phyloP scores from a whole-genome alignment of 2,888 invertebrate species.

The Actias luna region DNA sequence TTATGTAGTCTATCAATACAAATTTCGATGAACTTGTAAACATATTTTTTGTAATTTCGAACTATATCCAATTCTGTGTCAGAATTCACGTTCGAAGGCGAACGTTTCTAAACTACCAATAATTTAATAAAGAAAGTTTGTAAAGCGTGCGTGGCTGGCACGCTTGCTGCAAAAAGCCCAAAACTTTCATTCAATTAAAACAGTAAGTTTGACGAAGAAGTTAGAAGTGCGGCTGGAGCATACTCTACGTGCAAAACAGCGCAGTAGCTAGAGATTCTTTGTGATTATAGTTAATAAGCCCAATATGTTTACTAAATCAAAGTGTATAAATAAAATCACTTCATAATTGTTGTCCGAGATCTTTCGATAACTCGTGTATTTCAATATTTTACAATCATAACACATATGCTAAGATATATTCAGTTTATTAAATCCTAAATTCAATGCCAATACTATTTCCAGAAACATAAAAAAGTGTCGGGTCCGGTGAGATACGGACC shows the following conservation, averaged over 20 bases:
- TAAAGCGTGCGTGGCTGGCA: conserved; percentile 78
- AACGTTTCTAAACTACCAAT: conserved; percentile 79
- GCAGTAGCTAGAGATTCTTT: conserved; percentile 18
- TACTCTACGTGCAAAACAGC: conserved; percentile 34
- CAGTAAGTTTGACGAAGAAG: conserved; percentile 75
- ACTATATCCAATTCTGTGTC: conserved; percentile 70
- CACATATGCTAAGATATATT: not conserved
- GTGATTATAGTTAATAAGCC: conserved; percentile 24
- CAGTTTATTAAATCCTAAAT: not conserved
- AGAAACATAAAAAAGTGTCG: conserved; percentile 55
- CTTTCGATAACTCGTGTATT: not conserved
- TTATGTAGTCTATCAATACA: conserved; percentile 21
- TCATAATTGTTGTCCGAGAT: not conserved
- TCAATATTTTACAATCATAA: no score
- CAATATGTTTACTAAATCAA: conserved; percentile 51
- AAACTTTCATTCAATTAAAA: conserved; percentile 82
- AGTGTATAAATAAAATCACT: conserved; percentile 34
- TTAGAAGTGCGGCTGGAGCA: conserved; percentile 59
- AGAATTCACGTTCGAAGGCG: conserved; percentile 73
- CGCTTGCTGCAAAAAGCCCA: conserved; percentile 80
- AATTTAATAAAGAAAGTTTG: conserved; percentile 82
- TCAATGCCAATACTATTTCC: not conserved
- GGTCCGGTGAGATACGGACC: conserved; percentile 70
- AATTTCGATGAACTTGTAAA: conserved; percentile 24
- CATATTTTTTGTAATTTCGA: conserved; percentile 59